Evolutionary conservation across 2,888 invertebrate species (phyloP), one percentile per base, ranked within the genome.

Genomic region (Lissonota sp.): DNA sequence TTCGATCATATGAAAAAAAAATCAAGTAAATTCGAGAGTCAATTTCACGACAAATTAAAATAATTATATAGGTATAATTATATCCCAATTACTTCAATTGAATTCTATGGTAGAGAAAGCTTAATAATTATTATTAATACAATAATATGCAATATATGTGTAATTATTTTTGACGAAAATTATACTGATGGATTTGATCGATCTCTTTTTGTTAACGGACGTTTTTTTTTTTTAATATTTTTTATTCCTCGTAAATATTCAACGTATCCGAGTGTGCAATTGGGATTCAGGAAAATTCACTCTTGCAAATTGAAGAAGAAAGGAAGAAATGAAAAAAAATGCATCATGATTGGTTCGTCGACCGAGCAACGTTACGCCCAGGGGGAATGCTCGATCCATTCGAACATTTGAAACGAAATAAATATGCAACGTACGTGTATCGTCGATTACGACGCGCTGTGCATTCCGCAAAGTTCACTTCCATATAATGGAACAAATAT

Each of bases 371-470:
- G 39, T 10, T 14, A 5, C 26, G 26, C 3, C 26, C 26, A 26
- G 26, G 26, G 26, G 26, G 63, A 63, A 63, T 46, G 8, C n/a
- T 16, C 70, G 58, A 69, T 69, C 42, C 44, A 44, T 58, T 70
- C 42, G 44, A 60, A 44, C 49, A 58, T 60, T 49, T 46, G 49
- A 60, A 60, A 60, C 70, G 58, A 60, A 60, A 71, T 60, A 60
- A 71, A 71, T 71, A 71, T 71, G 58, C 70, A 49, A 49, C 49
- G 70, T 49, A 60, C 70, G 70, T 58, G 46, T 70, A 46, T 57
- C 49, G 60, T 40, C 39, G 58, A 26, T 58, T 14, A 60, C 49
- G 49, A 37, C 39, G 16, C 49, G 49, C 60, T 39, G 58, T 60
- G 58, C 60, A 14, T 49, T 39, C 26, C 26, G 26, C 49, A 37